Conservation (phyloP, 2,888 invertebrate genomes). For the Spodoptera exigua region DNA sequence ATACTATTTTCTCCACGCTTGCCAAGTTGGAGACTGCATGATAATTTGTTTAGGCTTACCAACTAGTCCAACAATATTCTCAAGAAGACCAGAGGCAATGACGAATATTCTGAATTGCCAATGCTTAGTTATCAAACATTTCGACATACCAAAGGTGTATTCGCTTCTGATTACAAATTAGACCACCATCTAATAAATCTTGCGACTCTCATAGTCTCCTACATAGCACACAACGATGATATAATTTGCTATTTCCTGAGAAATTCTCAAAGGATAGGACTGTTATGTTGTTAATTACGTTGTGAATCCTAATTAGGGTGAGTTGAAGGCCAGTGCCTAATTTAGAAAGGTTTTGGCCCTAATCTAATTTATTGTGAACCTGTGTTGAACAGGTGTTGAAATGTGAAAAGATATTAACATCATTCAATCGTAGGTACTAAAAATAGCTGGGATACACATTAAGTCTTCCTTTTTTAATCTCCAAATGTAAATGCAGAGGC, state of each 20-base stretch:
- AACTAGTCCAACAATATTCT: too few relatives aligned
- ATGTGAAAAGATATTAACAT: constrained; percentile 8
- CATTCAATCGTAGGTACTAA: too few relatives aligned
- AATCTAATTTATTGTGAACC: constrained; percentile 24
- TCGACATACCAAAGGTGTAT: too few relatives aligned
- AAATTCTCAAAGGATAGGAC: constrained; percentile 18
- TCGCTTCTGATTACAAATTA: constrained; percentile 17
- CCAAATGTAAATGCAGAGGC: too few relatives aligned
- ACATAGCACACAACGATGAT: constrained; percentile 28
- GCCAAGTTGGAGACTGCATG: too few relatives aligned
- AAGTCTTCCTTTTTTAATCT: too few relatives aligned
- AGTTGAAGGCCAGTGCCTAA: constrained; percentile 8
- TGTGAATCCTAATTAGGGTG: constrained; percentile 13
- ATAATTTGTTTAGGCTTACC: too few relatives aligned
- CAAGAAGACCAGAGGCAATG: too few relatives aligned
- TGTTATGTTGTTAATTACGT: neutral
- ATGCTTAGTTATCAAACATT: too few relatives aligned
- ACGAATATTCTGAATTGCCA: too few relatives aligned
- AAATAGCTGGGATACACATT: too few relatives aligned
- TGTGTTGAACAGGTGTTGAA: constrained; percentile 8
- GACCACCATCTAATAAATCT: constrained; percentile 35
- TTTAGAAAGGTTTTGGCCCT: constrained; percentile 19
- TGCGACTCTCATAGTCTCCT: constrained; percentile 20
- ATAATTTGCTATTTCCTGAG: constrained; percentile 29
- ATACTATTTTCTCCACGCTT: too few relatives aligned